Evolutionary conservation across 2,113 vertebrate genomes (phyloP), one percentile per base, ranked within the genome.

Genomic region (Passer montanus): DNA sequence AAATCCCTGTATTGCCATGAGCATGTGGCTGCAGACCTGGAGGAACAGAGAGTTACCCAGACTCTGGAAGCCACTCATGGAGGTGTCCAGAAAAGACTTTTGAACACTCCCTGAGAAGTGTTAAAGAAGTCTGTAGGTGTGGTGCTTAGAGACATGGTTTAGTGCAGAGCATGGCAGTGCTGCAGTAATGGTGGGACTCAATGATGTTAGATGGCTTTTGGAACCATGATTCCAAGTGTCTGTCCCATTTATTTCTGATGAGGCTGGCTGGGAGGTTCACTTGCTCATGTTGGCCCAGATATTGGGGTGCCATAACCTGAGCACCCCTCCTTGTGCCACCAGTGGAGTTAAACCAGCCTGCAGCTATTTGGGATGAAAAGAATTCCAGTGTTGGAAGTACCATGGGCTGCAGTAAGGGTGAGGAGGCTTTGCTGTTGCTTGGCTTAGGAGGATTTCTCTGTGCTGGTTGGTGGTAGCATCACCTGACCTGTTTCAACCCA

Each of bases 401-500:
- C 31, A 27, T 0, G 5, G 62, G 44, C 37, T 85, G 63, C 20
- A 56, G 79, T 6, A 26, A 80, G 46, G 46, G 46, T 0, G 0
- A 69, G 49, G 66, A 80, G 18, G 7, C 30, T 83, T 79, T 35
- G 35, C 69, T 76, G 58, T 20, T 4, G 0, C 0, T 0, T 70
- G 69, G 41, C 27, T 63, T 22, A 28, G 18, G 49, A 52, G 69
- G 17, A 33, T 10, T 23, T 41, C 30, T 53, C 46, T 35, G 28
- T 69, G 55, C 52, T 75, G 69, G 24, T 18, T 0, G 0, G 35
- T 3, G 2, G 27, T 28, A 59, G 83, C 73, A 60, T 70, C 4
- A 1, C 70, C 62, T 96, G 86, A 52, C 73, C 49, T 68, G 15
- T 82, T 84, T 84, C 84, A 75, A 8, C 28, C 62, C 84, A 87